These are phyloP conservation scores for Albula goreensis DNA, from an alignment of 2,113 vertebrate species.

Conservation along the genomic window DNA sequence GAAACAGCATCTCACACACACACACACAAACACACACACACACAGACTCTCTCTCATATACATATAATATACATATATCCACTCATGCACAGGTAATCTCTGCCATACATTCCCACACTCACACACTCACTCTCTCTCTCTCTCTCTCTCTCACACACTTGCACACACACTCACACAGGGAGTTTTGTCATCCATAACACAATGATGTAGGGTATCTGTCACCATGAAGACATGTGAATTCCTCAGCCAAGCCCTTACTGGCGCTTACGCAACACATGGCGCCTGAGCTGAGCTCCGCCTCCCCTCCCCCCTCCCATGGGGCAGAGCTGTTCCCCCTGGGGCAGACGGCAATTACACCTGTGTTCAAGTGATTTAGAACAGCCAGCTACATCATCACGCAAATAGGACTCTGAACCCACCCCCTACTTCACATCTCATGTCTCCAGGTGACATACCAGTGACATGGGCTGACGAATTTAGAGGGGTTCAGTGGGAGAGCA, in stretches of 20 bases:
- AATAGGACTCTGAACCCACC: conserved; percentile 5
- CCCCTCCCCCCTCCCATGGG: conserved; percentile 50
- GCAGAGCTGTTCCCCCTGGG: conserved; percentile 64
- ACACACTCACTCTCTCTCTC: neutral
- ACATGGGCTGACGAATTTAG: neutral
- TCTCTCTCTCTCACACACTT: conserved; percentile 11
- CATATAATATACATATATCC: neutral
- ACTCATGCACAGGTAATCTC: neutral
- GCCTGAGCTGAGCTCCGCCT: conserved; percentile 73
- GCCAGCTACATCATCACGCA: neutral
- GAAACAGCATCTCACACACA: neutral
- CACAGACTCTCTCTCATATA: too few species aligned
- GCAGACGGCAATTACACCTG: conserved; percentile 70
- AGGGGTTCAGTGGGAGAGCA: neutral
- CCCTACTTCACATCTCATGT: neutral
- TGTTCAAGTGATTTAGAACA: conserved; percentile 35
- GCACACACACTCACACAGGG: conserved; percentile 12
- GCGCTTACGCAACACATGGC: conserved; percentile 75
- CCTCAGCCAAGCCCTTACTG: conserved; percentile 62
- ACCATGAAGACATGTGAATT: conserved; percentile 61
- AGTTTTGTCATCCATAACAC: conserved; percentile 1
- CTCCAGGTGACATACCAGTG: neutral
- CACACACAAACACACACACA: neutral
- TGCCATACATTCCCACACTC: neutral
- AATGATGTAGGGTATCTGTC: neutral